Evolutionary conservation across 1,140 invertebrate species (phyloP), one percentile per base, ranked within the genome.

Genomic region (Telenomus remus): DNA sequence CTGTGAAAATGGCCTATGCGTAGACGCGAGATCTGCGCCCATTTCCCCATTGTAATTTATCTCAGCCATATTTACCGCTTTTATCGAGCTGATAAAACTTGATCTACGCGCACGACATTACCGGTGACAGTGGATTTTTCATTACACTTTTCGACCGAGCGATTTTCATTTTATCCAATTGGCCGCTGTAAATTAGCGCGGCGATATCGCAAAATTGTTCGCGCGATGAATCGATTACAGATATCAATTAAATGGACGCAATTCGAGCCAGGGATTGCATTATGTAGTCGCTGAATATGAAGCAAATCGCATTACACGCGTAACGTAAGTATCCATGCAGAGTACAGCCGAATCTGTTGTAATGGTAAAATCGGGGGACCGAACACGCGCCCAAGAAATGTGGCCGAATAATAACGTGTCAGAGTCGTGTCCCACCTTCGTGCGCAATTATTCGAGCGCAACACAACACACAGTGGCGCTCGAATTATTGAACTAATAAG

Each of bases 401-500:
- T 39, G 27, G 49, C 37, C 60, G 46, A 53, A 63, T 53, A n/a
- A 27, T 27, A 27, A 12, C 13, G 48, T 39, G 60, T 27, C 16
- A 44, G n/a, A n/a, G 57, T 43, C 47, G 53, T n/a, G n/a, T 44
- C 8, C 56, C 9, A 50, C 48, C 47, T 43, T 61, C 1, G 16
- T 19, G 37, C 46, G 35, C 49, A 60, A 61, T 70, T 51, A 51
- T 55, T 61, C 42, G 44, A 61, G 57, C 66, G 43, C 33, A 1
- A 19, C 56, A 63, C 47, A 63, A 39, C 37, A 39, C 37, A 27
- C 19, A 27, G 35, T 16, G 37, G 53, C 37, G 51, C 15, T 19
- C 63, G 51, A 80, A 81, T 81, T 81, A 81, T 77, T 59, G 68
- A 37, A 69, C 64, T 73, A 77, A 81, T 82, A 76, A 77, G 34